Percentiles rank a stretch among this genome's conserved stretches.
These are phyloP conservation scores for Scaptomyza flava DNA, from an alignment of 2,888 invertebrate species.

Conservation along the genomic window DNA sequence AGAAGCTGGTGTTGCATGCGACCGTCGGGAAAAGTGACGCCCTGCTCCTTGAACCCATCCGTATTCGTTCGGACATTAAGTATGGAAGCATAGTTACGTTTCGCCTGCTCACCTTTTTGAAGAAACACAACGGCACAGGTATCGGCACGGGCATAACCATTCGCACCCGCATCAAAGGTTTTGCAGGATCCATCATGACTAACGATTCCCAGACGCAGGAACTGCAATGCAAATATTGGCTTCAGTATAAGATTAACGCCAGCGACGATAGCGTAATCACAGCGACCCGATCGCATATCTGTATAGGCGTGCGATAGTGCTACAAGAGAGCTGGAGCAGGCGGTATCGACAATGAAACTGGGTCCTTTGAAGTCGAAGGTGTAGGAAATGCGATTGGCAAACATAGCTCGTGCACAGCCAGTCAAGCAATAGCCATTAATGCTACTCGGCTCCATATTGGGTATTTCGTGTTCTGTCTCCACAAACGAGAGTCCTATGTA, in stretches of 20 bases:
- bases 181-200: conserved; percentile 93
- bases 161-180: conserved; percentile 95
- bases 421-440: conserved; percentile 95
- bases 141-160: conserved; percentile 96
- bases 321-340: conserved; percentile 97
- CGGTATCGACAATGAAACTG: conserved; percentile 98
- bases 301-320: conserved; percentile 94
- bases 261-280: conserved; percentile 97
- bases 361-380: conserved; percentile 98
- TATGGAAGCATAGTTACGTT: conserved; percentile 93
- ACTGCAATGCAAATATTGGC: conserved; percentile 96
- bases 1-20: conserved; percentile 92
- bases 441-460: conserved; percentile 91
- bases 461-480: conserved; percentile 95
- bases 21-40: conserved; percentile 94
- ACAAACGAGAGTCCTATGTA: conserved; percentile 96
- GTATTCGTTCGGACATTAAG: conserved; percentile 95
- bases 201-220: conserved; percentile 96
- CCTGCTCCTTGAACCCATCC: conserved; percentile 96
- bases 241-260: conserved; percentile 95
- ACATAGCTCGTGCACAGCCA: conserved; percentile 98
- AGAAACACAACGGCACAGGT: conserved; percentile 93
- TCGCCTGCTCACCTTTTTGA: conserved; percentile 91
- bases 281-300: conserved; percentile 93
- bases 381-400: conserved; percentile 97